Evolutionary conservation across 1,140 invertebrate species (phyloP), one percentile per base, ranked within the genome.

Genomic region (Zaprionus vittiger): DNA sequence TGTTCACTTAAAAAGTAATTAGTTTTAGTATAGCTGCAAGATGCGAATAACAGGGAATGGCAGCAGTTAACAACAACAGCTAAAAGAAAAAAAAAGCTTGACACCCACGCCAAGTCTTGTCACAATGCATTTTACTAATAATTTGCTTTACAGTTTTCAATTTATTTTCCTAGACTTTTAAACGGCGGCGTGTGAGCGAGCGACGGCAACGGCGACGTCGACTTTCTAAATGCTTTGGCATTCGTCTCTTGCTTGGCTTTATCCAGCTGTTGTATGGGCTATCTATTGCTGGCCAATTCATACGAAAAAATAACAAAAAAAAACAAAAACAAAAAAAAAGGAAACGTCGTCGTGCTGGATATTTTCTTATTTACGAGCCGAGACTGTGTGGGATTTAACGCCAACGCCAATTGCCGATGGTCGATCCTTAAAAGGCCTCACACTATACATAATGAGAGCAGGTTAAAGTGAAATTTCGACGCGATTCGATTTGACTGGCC

Each of bases 111-210:
- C 54, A 70, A 81, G 85, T 81, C 85, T 89, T 89, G 84, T 89
- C 84, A 89, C 84, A 89, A 89, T 90, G 84, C 85, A 82, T 90
- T 89, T 89, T 89, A 79, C 84, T 76, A 62, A 85, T 89, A 89
- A 89, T 89, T 89, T 89, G 81, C 85, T 89, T 89, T 89, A 89
- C 84, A 89, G 84, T 90, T 89, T 89, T 89, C 84, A 90, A 89
- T 89, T 90, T 89, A 89, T 89, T 89, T 89, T 89, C 75, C 73
- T 74, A 66, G 28, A 61, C 63, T 81, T 63, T 79, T 75, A 71
- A 79, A 78, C 73, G 73, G 76, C 71, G 66, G 63, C 79, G 81
- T 47, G 52, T 26, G 52, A 54, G 41, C 49, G 52, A 15, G n/a
- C 49, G 52, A 6, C 52, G 52, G 26, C 54, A n/a, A 56, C 54